A percentile compares a stretch with the other conserved stretches of the same genome.
phyloP scores from a whole-genome alignment of 2,113 vertebrate genomes.

The Campylomormyrus tamandua region DNA sequence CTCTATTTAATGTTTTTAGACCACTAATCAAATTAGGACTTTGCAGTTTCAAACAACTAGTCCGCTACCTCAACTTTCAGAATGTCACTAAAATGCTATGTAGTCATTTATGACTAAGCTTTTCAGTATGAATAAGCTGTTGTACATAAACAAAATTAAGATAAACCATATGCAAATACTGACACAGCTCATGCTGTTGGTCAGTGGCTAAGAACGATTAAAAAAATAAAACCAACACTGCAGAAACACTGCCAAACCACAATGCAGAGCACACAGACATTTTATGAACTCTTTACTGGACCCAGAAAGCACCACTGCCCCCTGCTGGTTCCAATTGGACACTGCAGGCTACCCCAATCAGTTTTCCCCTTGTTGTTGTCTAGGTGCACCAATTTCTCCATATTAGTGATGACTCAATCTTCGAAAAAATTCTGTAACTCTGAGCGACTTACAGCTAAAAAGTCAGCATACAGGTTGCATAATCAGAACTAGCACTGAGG shows the following conservation, averaged over 20 bases:
- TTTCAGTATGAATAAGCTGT: not conserved
- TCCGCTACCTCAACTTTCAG: not conserved
- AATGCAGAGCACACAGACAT: not conserved
- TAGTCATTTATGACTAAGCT: not conserved
- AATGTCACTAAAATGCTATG: not conserved
- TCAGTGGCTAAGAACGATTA: not conserved
- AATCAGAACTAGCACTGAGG: not conserved
- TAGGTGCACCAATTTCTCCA: not conserved
- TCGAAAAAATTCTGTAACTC: not conserved
- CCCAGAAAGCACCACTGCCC: conserved; percentile 14
- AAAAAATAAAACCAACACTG: not conserved
- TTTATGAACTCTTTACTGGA: too few relatives aligned
- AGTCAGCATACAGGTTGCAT: not conserved
- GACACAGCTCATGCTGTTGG: not conserved
- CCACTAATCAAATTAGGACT: not conserved
- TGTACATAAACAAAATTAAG: not conserved
- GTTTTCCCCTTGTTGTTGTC: not conserved
- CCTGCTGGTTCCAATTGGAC: not conserved
- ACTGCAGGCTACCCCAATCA: not conserved
- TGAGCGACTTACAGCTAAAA: not conserved
- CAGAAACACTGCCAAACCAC: not conserved
- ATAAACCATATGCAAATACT: not conserved
- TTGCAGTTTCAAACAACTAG: not conserved
- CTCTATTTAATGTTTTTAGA: not conserved
- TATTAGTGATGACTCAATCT: not conserved